Base-by-base conservation (phyloP, 2,113 vertebrate genomes). In the Prunella fulvescens region DNA sequence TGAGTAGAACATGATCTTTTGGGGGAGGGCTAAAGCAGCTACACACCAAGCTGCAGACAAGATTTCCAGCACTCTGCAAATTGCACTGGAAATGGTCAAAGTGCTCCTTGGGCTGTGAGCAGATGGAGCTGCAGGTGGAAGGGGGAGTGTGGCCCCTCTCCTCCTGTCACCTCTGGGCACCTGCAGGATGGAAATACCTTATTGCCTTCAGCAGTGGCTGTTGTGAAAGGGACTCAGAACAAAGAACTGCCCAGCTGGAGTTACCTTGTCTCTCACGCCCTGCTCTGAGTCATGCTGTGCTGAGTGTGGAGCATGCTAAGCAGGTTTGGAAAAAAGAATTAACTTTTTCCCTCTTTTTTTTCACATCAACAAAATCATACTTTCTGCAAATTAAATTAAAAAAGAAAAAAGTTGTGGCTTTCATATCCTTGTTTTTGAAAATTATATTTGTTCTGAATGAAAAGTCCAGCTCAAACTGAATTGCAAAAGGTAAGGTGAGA, bases 111-210 rank as follows among this genome's bases (percentile, higher is more conserved):
- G 14, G 12, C 6, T 81, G 31, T 0, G 1, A 64, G 53, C 37
- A 79, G 62, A 56, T 0, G 0, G 50, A 60, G 25, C n/a, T 6
- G 17, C 12, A 82, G 15, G 11, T 2, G 4, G 35, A 12, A 77
- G 12, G 24, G 39, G 20, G n/a, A 85, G 42, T 0, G 8, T 53
- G 73, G n/a, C 28, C n/a, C 26, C 19, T 73, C 35, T 91, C 28
- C 31, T 62, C 44, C 81, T 54, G 44, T 58, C 3, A 1, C 58
- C 51, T 70, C 25, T 11, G 15, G 26, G 39, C 14, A n/a, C 51
- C 72, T 64, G 57, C 31, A 29, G 40, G 35, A 28, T n/a, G 24
- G 81, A 19, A 18, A 74, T 37, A 8, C 12, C 3, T 0, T 1
- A 2, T 4, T n/a, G 23, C 53, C 45, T 53, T 70, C 58, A 54